These are phyloP conservation scores for Siderastrea siderea DNA, from an alignment of 92 coral and sea anemone species.

Conservation along the genomic window DNA sequence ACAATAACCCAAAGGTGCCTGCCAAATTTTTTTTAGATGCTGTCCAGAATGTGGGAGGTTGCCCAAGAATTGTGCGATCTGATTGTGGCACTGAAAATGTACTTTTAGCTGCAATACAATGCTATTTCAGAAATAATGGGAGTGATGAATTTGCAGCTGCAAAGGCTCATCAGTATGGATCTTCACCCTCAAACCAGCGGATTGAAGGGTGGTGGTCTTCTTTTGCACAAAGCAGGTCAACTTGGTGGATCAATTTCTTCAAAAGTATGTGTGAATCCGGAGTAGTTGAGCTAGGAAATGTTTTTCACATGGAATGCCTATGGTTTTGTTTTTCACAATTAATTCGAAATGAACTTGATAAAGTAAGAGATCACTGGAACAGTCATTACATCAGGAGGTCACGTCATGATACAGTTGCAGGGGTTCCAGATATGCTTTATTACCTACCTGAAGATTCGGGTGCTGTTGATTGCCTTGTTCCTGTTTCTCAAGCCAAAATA, in stretches of 20 bases:
- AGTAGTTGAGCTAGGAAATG: slow-evolving; percentile 66
- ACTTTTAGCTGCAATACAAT: slow-evolving; percentile 65
- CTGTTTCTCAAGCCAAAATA: slow-evolving; percentile 57
- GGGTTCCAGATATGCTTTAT: slow-evolving; percentile 75
- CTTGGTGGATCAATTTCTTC: slow-evolving; percentile 72
- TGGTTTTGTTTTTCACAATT: slow-evolving; percentile 61
- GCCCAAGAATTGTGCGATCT: slow-evolving; percentile 59
- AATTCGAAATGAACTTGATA: slow-evolving; percentile 75
- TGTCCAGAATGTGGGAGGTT: slow-evolving; percentile 56
- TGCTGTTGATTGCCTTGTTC: slow-evolving; percentile 65
- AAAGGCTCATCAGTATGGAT: slow-evolving; percentile 78
- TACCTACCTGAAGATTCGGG: slow-evolving; percentile 69
- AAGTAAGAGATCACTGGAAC: slow-evolving; percentile 81
- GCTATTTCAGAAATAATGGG: slow-evolving; percentile 41
- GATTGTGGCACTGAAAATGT: slow-evolving; percentile 78
- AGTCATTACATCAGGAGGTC: slow-evolving; percentile 72
- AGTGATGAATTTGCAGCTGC: slow-evolving; percentile 58
- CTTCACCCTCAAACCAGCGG: slow-evolving; percentile 65
- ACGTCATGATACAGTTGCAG: slow-evolving; percentile 78
- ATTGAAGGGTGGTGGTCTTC: slow-evolving; percentile 73
- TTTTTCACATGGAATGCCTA: slow-evolving; percentile 36
- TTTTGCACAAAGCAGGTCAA: slow-evolving; percentile 61
- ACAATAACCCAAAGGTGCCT: slow-evolving; percentile 58
- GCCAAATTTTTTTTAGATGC: slow-evolving; percentile 56
- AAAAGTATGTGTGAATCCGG: slow-evolving; percentile 52